Conservation (phyloP, 2,113 vertebrate genomes). For the Axis porcinus region DNA sequence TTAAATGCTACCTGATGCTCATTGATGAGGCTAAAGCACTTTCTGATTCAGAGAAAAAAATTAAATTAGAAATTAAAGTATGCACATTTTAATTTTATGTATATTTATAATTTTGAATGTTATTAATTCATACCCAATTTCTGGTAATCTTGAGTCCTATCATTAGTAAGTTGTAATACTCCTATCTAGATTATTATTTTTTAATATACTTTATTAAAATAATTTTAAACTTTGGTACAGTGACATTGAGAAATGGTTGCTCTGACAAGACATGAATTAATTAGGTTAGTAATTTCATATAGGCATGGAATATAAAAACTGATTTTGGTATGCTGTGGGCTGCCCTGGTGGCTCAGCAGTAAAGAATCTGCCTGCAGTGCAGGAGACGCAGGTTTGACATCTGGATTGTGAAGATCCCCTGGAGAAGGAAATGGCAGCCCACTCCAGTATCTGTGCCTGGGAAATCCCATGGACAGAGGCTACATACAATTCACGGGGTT, state of each 20-base stretch:
- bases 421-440: not conserved
- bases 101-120: not conserved
- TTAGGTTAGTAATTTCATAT: not conserved
- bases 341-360: not conserved
- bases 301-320: not conserved
- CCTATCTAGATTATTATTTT: not conserved
- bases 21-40: not conserved
- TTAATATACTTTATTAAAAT: not conserved
- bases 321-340: not conserved
- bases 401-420: not conserved
- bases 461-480: not conserved
- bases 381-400: not conserved
- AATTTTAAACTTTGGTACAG: not conserved
- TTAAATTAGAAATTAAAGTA: not conserved
- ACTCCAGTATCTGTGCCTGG: not conserved
- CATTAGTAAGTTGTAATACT: not conserved
- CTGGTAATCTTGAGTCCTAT: not conserved
- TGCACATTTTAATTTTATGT: not conserved
- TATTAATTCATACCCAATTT: not conserved
- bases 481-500: accelerated
- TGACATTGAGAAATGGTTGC: not conserved
- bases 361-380: not conserved
- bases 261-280: not conserved
- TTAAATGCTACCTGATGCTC: not conserved
- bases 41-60: not conserved